phyloP scores from a whole-genome alignment of 2,888 invertebrate species.

The Macrophya annulata region DNA sequence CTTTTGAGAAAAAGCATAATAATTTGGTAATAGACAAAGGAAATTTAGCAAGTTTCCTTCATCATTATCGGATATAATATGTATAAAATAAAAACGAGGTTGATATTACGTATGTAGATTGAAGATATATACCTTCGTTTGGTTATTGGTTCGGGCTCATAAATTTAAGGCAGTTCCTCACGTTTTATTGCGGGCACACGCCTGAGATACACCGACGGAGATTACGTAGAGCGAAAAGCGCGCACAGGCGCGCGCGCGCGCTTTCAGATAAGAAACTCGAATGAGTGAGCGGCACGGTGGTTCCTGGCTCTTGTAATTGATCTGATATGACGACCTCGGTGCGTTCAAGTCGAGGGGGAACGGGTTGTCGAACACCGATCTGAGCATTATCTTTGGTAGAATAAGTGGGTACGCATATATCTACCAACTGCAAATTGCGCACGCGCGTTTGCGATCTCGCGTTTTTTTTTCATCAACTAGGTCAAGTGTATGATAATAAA shows the following conservation, averaged over 20 bases:
- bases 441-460: slow-evolving; percentile 11
- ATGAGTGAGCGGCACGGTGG: background rate
- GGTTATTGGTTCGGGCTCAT: slow-evolving; percentile 26
- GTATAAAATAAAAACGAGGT: background rate
- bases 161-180: slow-evolving; percentile 29
- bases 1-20: background rate
- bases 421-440: background rate
- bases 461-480: slow-evolving; percentile 62
- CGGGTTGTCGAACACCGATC: slow-evolving; percentile 42
- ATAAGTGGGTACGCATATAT: background rate
- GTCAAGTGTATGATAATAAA: slow-evolving; percentile 71
- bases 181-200: slow-evolving; percentile 31
- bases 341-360: slow-evolving; percentile 2
- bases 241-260: slow-evolving; percentile 25
- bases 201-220: slow-evolving; percentile 30
- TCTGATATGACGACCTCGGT: slow-evolving; percentile 49
- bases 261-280: slow-evolving; percentile 27
- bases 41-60: background rate
- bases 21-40: background rate
- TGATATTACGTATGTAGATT: slow-evolving; percentile 1
- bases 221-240: slow-evolving; percentile 15
- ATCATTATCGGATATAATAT: background rate
- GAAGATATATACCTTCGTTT: slow-evolving; percentile 17
- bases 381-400: slow-evolving; percentile 21
- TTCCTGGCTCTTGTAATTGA: slow-evolving; percentile 40